phyloP scores from a whole-genome alignment of 2,797 vertebrate genomes.

The Clarias pachynema region DNA sequence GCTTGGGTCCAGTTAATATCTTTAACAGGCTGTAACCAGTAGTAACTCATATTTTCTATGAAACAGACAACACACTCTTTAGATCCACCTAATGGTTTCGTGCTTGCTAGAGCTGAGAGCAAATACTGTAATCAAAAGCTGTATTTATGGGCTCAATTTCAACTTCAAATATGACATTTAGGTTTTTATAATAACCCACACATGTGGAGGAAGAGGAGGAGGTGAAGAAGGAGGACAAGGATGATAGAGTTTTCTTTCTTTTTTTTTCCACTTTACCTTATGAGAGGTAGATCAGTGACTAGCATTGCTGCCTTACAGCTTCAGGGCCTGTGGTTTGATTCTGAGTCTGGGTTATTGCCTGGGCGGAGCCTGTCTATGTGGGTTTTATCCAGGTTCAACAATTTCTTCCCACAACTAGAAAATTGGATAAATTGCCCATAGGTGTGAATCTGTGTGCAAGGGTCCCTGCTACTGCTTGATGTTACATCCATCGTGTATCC shows the following conservation, averaged over 20 bases:
- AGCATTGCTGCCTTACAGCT: neutral
- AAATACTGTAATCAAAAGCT: neutral
- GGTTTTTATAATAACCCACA: neutral
- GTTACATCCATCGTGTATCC: neutral
- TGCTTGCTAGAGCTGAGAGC: constrained; percentile 9
- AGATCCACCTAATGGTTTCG: neutral
- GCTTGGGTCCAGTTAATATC: constrained; percentile 29
- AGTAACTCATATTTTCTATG: constrained; percentile 29
- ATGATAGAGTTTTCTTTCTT: neutral
- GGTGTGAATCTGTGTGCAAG: neutral
- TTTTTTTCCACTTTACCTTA: neutral
- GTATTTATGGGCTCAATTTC: neutral
- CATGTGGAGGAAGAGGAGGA: neutral
- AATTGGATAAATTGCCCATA: neutral
- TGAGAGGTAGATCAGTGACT: neutral
- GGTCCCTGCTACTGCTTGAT: neutral
- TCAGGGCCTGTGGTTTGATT: neutral
- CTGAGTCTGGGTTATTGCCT: neutral
- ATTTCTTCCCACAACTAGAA: neutral
- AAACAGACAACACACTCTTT: constrained; percentile 2
- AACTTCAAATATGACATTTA: constrained; percentile 9
- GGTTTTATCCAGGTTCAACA: neutral
- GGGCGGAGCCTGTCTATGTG: neutral
- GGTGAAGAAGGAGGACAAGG: neutral
- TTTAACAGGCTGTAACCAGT: constrained; percentile 23